phyloP scores from a whole-genome alignment of 2,797 vertebrate genomes.

The Apogon hyalosoma region DNA sequence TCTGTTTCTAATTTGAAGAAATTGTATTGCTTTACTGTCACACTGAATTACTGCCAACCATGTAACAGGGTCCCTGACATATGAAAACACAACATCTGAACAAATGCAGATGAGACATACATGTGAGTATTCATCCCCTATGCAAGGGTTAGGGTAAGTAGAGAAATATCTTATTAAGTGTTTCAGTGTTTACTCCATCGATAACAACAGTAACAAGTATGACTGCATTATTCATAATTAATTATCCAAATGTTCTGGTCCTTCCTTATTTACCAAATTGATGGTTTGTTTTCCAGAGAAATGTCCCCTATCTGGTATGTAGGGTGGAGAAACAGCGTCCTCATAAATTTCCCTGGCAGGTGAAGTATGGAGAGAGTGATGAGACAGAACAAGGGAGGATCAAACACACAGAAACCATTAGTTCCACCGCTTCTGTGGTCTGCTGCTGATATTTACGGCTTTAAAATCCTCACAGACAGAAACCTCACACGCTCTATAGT shows the following conservation, averaged over 20 bases:
- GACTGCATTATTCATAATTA: slow-evolving; percentile 72
- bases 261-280: slow-evolving; percentile 79
- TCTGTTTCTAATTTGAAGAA: slow-evolving; percentile 61
- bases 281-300: slow-evolving; percentile 79
- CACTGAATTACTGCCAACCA: slow-evolving; percentile 59
- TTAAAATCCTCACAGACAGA: slow-evolving; percentile 35
- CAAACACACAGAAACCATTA: slow-evolving; percentile 65
- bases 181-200: slow-evolving; percentile 48
- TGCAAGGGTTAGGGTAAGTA: slow-evolving; percentile 28
- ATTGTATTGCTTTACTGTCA: slow-evolving; percentile 68
- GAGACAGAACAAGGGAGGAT: slow-evolving; percentile 67
- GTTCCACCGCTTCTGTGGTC: slow-evolving; percentile 49
- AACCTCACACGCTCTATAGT: slow-evolving; percentile 12
- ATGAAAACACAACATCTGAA: slow-evolving; percentile 41
- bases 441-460: slow-evolving; percentile 38
- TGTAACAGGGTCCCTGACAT: slow-evolving; percentile 26
- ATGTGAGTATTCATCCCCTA: slow-evolving; percentile 25
- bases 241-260: slow-evolving; percentile 72
- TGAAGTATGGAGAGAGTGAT: slow-evolving; percentile 66
- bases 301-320: slow-evolving; percentile 60
- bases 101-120: slow-evolving; percentile 43
- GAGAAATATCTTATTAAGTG: slow-evolving; percentile 44
- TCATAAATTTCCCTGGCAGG: slow-evolving; percentile 74
- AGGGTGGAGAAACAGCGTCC: slow-evolving; percentile 58
- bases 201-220: slow-evolving; percentile 50